Conservation (phyloP, 2,888 invertebrate genomes). For the Lasioglossum malachurum region DNA sequence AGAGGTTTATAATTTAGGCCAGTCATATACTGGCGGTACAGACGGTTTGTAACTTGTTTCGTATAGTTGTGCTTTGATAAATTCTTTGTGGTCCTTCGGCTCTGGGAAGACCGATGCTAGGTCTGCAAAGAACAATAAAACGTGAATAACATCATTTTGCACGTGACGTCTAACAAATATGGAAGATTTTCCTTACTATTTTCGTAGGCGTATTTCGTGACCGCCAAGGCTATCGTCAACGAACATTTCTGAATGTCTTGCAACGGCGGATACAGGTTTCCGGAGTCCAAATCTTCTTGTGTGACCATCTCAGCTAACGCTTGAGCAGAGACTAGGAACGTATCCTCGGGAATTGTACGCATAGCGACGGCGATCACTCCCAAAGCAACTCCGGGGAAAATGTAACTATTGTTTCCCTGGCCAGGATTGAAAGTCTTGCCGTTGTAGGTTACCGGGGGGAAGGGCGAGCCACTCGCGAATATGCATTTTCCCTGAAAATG, state of each 20-base stretch:
- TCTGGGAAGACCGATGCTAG: conserved; percentile 92
- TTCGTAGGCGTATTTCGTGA: conserved; percentile 93
- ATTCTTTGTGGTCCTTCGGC: conserved; percentile 90
- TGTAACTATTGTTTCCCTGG: conserved; percentile 99
- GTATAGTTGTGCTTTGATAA: conserved; percentile 93
- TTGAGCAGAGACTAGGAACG: conserved; percentile 96
- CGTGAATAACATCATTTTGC: background rate
- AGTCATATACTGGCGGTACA: conserved; percentile 89
- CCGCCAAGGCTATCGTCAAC: conserved; percentile 92
- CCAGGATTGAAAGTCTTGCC: conserved; percentile 95
- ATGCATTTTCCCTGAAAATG: conserved; percentile 92
- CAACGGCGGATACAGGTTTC: conserved; percentile 97
- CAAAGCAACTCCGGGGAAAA: conserved; percentile 98
- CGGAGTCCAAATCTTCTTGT: conserved; percentile 91
- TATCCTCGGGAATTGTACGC: conserved; percentile 95
- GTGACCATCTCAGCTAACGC: conserved; percentile 93
- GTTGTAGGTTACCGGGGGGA: conserved; percentile 92
- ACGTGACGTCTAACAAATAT: background rate
- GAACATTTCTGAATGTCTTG: conserved; percentile 94
- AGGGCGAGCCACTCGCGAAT: conserved; percentile 99
- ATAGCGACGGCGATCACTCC: conserved; percentile 96
- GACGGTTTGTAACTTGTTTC: conserved; percentile 90
- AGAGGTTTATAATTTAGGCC: conserved; percentile 85
- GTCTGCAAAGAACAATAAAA: conserved; percentile 84
- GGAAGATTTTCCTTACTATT: conserved; percentile 86